phyloP scores from a whole-genome alignment of 2,797 vertebrate species.

The Peromyscus melanophrys region DNA sequence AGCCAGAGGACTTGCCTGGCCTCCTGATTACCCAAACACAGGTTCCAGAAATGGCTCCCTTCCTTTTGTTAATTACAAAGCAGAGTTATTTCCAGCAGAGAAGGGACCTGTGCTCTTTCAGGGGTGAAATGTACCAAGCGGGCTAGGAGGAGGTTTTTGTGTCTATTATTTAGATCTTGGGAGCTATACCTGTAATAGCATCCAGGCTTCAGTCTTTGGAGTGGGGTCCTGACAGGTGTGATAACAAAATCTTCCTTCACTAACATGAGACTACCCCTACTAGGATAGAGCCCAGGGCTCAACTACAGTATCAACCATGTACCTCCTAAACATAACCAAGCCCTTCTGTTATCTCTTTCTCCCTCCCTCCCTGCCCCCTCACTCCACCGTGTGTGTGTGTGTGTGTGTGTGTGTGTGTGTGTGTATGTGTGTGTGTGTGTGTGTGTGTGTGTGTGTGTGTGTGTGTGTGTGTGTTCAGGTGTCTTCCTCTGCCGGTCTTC shows the following conservation, averaged over 20 bases:
- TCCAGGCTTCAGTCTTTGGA: not conserved
- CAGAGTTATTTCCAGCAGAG: slow-evolving; percentile 42
- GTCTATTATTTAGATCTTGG: not conserved
- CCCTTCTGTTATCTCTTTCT: not conserved
- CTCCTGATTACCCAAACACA: not conserved
- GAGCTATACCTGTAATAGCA: not conserved
- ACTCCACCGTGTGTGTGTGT: not conserved
- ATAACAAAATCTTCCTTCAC: not conserved
- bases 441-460: not conserved
- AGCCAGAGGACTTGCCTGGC: not conserved
- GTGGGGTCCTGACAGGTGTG: not conserved
- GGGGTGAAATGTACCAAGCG: not conserved
- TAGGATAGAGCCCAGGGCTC: not conserved
- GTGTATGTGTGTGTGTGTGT: not conserved
- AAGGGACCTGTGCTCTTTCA: not conserved
- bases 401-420: too few relatives aligned
- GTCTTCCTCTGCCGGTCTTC: not conserved
- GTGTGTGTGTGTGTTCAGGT: not conserved
- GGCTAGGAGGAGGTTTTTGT: not conserved
- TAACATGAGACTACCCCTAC: not conserved
- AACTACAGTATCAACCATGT: not conserved
- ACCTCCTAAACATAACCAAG: not conserved
- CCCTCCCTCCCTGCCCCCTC: not conserved
- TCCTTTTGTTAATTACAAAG: not conserved
- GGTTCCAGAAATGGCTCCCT: not conserved